phyloP scores from a whole-genome alignment of 2,888 invertebrate genomes.

The Erannis defoliaria region DNA sequence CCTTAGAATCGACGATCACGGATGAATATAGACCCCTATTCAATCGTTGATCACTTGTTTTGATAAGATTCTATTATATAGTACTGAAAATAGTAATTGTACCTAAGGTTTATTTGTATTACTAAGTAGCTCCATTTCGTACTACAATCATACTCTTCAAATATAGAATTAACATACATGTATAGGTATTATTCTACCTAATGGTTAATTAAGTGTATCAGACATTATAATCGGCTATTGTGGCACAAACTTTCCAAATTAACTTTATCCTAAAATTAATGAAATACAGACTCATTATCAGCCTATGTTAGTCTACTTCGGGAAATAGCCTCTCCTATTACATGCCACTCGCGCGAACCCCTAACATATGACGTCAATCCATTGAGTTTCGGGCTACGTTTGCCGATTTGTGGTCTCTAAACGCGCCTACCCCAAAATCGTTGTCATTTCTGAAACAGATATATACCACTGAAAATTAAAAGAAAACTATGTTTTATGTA shows the following conservation, averaged over 20 bases:
- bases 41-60: slow-evolving; percentile 16
- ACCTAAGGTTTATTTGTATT: not conserved
- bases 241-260: not conserved
- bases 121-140: not conserved
- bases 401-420: too few relatives aligned
- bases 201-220: not conserved
- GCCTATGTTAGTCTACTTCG: too few relatives aligned
- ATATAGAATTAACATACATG: slow-evolving; percentile 7
- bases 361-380: too few relatives aligned
- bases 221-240: not conserved
- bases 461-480: not conserved
- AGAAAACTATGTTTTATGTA: slow-evolving; percentile 26
- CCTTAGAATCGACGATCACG: slow-evolving; percentile 48
- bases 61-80: slow-evolving; percentile 5
- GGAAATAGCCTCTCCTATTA: too few relatives aligned
- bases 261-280: not conserved
- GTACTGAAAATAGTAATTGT: not conserved
- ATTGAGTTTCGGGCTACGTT: too few relatives aligned
- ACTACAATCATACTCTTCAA: not conserved
- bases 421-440: too few relatives aligned
- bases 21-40: slow-evolving; percentile 20
- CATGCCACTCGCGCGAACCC: too few relatives aligned
- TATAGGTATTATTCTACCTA: too few relatives aligned
- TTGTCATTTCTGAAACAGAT: too few relatives aligned
- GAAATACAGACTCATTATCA: not conserved